These are phyloP conservation scores for Myiothlypis coronata DNA, from an alignment of 2,797 vertebrate genomes.

Conservation along the genomic window DNA sequence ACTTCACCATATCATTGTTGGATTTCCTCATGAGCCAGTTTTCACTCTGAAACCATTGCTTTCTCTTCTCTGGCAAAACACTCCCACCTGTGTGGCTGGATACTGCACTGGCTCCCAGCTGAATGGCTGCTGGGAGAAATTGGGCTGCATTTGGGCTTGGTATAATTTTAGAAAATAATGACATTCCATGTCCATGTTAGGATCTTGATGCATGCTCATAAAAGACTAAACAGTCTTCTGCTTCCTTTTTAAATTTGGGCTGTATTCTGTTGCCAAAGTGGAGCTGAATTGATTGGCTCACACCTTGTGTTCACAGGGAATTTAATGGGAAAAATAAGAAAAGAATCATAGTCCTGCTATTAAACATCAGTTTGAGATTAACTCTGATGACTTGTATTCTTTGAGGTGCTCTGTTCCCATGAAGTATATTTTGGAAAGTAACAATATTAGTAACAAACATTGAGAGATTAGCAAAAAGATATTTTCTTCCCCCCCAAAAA, in stretches of 20 bases:
- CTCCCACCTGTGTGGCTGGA: not conserved
- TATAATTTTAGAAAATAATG: not conserved
- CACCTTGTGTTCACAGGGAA: not conserved
- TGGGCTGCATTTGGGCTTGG: not conserved
- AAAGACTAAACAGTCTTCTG: not conserved
- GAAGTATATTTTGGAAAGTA: not conserved
- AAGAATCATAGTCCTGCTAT: not conserved
- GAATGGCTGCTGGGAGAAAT: not conserved
- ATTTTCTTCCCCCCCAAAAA: not conserved
- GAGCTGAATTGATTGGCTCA: not conserved
- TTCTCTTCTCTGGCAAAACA: not conserved
- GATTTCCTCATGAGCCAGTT: not conserved
- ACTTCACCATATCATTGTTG: not conserved
- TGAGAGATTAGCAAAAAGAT: not conserved
- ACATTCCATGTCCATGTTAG: not conserved
- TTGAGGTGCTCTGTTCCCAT: not conserved
- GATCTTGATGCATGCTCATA: not conserved
- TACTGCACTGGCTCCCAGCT: accelerated
- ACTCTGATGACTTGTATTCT: not conserved
- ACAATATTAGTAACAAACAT: not conserved
- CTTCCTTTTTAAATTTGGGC: not conserved
- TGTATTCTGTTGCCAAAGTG: not conserved
- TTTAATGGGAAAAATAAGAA: not conserved
- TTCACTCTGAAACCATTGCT: not conserved
- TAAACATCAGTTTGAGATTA: not conserved